Conservation (phyloP, 2,113 vertebrate species). For the Physeter macrocephalus region DNA sequence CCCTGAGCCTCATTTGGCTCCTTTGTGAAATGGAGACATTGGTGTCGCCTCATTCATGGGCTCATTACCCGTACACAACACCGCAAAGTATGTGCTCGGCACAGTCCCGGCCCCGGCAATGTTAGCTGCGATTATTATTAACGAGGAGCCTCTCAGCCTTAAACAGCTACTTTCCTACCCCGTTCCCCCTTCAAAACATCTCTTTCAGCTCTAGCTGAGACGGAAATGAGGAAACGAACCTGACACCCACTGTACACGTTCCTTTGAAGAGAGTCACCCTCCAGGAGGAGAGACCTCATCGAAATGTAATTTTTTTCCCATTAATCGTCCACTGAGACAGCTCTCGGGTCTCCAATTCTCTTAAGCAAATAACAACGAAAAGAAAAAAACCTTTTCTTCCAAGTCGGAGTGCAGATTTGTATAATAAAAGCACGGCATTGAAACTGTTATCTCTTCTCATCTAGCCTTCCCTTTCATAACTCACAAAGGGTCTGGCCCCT, state of each 20-base stretch:
- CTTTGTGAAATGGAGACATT: neutral
- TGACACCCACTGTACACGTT: neutral
- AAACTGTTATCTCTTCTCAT: neutral
- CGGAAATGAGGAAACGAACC: neutral
- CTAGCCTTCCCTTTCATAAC: neutral
- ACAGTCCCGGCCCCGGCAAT: accelerated
- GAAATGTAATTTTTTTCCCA: conserved; percentile 1
- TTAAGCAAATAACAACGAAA: conserved; percentile 37
- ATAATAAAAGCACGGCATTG: neutral
- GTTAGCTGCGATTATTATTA: neutral
- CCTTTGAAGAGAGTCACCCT: conserved; percentile 4
- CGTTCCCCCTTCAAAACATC: accelerated
- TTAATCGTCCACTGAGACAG: conserved; percentile 47
- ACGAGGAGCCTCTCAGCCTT: neutral
- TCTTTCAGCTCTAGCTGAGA: neutral
- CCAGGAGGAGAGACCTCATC: neutral
- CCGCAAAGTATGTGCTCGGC: accelerated
- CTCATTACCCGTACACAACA: accelerated
- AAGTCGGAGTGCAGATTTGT: neutral
- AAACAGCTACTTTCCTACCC: neutral
- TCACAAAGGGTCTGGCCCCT: neutral
- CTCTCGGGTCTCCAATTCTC: neutral
- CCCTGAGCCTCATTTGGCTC: neutral
- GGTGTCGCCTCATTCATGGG: accelerated
- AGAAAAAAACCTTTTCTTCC: neutral